Percentiles rank a stretch among this genome's conserved stretches.
phyloP scores from a whole-genome alignment of 2,113 vertebrate genomes.

The Maccullochella peelii region DNA sequence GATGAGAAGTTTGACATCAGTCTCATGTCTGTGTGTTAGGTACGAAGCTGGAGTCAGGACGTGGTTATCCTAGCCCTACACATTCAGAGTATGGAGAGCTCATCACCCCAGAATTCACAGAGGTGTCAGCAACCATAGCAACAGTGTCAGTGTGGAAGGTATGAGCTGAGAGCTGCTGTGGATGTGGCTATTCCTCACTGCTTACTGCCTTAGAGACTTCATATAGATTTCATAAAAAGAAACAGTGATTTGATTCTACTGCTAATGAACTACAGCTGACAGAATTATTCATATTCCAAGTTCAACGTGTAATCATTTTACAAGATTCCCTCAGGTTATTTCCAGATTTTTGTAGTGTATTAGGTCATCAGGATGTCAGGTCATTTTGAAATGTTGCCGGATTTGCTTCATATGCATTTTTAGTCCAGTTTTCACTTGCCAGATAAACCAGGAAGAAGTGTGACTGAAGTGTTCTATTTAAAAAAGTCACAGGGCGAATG shows the following conservation, averaged over 20 bases:
- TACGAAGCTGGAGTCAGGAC: neutral
- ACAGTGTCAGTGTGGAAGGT: slow-evolving; percentile 2
- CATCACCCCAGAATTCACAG: neutral
- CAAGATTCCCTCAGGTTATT: no score
- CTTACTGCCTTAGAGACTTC: neutral
- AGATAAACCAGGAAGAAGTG: no score
- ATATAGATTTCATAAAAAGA: neutral
- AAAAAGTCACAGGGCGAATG: no score
- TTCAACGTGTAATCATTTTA: neutral
- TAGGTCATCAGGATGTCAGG: no score
- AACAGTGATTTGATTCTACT: neutral
- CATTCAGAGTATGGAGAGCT: neutral
- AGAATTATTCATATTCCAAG: neutral
- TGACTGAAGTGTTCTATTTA: no score
- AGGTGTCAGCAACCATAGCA: slow-evolving; percentile 16
- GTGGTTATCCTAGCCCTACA: neutral
- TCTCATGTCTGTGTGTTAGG: no score
- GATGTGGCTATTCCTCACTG: slow-evolving; percentile 3
- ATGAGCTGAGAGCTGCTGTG: neutral
- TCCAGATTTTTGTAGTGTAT: no score
- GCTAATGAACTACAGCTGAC: neutral
- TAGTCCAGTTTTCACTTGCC: no score
- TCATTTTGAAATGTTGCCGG: no score
- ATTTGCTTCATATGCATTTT: no score
- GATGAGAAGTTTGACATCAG: no score